phyloP scores from a whole-genome alignment of 2,113 vertebrate genomes.

The Anoura caudifer region DNA sequence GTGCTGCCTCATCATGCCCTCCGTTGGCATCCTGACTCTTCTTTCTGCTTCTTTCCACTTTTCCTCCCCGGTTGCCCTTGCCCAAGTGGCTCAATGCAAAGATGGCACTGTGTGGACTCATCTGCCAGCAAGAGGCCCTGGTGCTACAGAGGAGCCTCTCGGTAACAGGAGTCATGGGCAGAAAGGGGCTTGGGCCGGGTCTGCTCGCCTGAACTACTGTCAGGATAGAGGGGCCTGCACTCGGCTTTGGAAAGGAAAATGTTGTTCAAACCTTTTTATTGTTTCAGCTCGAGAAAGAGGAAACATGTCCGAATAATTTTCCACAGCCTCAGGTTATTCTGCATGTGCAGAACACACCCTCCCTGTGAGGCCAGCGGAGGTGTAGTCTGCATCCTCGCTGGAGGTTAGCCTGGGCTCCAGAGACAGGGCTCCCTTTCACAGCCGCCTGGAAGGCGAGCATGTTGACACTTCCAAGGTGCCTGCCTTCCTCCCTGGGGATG shows the following conservation, averaged over 20 bases:
- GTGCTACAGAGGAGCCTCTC: neutral
- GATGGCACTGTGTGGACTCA: neutral
- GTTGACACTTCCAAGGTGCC: neutral
- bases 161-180: neutral
- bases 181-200: neutral
- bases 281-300: slow-evolving; percentile 16
- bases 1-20: neutral
- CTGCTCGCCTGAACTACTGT: neutral
- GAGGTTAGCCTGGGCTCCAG: neutral
- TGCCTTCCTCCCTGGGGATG: neutral
- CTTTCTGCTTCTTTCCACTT: neutral
- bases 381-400: neutral
- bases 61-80: neutral
- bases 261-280: neutral
- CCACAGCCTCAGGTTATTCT: neutral
- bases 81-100: neutral
- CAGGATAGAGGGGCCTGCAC: neutral
- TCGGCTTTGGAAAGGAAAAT: neutral
- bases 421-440: slow-evolving; percentile 12
- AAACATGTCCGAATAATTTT: neutral
- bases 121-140: neutral
- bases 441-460: neutral
- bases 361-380: neutral
- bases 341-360: neutral
- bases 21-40: neutral